Evolutionary conservation across 2,797 vertebrate species (phyloP).

Genomic region (Sebastes steindachneri): DNA sequence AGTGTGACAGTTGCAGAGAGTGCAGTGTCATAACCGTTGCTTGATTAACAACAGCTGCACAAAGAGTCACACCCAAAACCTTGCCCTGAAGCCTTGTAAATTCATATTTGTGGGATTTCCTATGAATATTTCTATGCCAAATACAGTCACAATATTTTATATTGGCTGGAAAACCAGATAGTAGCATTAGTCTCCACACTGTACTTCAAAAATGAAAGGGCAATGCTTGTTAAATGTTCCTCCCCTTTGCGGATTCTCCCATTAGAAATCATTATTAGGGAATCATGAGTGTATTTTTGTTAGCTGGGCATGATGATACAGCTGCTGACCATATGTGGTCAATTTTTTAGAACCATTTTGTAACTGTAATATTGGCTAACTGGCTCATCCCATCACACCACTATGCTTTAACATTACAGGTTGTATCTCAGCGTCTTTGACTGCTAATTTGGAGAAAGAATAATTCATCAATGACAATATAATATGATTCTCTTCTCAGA

Average conservation of each 20-base stretch:
- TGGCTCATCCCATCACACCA: neutral
- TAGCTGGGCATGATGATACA: too few relatives aligned
- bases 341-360: neutral
- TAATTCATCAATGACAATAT: neutral
- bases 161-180: neutral
- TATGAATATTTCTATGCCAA: neutral
- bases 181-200: neutral
- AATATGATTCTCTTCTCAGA: neutral
- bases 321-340: neutral
- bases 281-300: neutral
- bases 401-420: neutral
- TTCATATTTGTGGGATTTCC: neutral
- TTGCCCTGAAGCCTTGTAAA: neutral
- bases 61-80: conserved; percentile 14
- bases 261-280: neutral
- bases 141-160: neutral
- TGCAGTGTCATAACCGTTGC: conserved; percentile 3
- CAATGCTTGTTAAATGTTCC: neutral
- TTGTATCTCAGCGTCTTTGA: neutral
- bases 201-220: neutral
- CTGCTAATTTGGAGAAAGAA: neutral
- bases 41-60: conserved; percentile 44
- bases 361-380: neutral
- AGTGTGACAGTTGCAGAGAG: conserved; percentile 21
- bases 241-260: neutral